A percentile compares a stretch with the other conserved stretches of the same genome.
Evolutionary conservation across 1,140 invertebrate genomes (phyloP).

Genomic region (Ephestia elutella): DNA sequence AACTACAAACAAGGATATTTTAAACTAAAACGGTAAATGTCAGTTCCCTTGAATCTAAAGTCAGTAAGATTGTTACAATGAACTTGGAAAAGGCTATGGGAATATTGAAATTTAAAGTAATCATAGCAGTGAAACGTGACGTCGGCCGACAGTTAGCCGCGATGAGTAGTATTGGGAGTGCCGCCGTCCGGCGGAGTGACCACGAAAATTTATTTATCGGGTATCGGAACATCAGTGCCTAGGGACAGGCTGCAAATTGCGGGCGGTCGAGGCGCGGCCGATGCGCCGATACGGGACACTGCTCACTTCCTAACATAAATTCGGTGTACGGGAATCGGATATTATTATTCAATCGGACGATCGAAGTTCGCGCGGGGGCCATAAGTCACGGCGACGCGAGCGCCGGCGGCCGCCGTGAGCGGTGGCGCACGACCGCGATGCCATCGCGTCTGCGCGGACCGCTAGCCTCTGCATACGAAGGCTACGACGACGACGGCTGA

Average conservation of each 20-base stretch:
- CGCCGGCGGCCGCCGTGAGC: constrained; percentile 66
- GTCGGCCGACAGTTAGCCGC: constrained; percentile 42
- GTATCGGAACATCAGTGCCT: constrained; percentile 49
- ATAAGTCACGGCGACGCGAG: constrained; percentile 69
- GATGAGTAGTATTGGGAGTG: constrained; percentile 38
- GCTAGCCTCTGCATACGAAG: constrained; percentile 23
- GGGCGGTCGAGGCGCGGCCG: constrained; percentile 40
- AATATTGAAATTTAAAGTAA: constrained; percentile 38
- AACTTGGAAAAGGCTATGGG: constrained; percentile 19
- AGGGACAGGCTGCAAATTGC: constrained; percentile 49
- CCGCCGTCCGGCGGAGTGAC: constrained; percentile 37
- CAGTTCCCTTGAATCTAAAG: background rate
- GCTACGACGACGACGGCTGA: constrained; percentile 11
- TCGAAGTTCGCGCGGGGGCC: constrained; percentile 65
- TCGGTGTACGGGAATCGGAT: constrained; percentile 68
- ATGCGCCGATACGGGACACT: constrained; percentile 63
- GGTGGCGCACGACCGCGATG: constrained; percentile 66
- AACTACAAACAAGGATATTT: background rate
- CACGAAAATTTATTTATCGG: constrained; percentile 61
- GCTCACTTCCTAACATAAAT: constrained; percentile 71
- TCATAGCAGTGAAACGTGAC: constrained; percentile 41
- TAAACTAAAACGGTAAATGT: constrained; percentile 1
- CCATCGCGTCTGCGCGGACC: constrained; percentile 45
- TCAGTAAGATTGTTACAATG: constrained; percentile 15
- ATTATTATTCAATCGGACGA: constrained; percentile 72